A percentile compares a stretch with the other conserved stretches of the same genome.
phyloP scores from a whole-genome alignment of 2,888 invertebrate species.

The Branchellion lobata region DNA sequence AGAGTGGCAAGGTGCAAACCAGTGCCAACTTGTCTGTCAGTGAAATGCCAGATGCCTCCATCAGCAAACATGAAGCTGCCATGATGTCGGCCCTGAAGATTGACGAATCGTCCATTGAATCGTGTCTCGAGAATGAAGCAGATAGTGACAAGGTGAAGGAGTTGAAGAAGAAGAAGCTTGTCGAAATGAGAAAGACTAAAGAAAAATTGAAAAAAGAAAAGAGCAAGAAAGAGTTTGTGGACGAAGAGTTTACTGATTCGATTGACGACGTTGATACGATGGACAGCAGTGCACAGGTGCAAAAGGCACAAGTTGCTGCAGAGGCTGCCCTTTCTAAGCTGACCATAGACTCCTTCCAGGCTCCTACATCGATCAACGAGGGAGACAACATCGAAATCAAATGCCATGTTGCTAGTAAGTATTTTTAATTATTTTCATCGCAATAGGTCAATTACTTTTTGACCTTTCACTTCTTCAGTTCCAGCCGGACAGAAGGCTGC shows the following conservation, averaged over 20 bases:
- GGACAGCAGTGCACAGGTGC: not conserved
- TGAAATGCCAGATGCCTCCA: not conserved
- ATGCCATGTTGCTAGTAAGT: constrained; percentile 44
- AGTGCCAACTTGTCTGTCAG: not conserved
- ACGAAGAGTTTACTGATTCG: constrained; percentile 12
- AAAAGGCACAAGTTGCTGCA: constrained; percentile 5
- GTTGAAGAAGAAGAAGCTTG: not conserved
- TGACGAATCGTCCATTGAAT: not conserved
- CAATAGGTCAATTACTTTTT: not conserved
- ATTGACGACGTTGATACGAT: not conserved
- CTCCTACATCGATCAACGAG: constrained; percentile 39
- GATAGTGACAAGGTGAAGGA: not conserved
- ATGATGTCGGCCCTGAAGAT: not conserved
- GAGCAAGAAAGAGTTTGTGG: not conserved
- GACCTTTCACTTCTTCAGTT: not conserved
- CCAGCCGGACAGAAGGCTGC: not conserved
- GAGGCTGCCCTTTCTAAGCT: not conserved
- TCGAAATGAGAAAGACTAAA: not conserved
- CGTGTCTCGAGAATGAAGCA: not conserved
- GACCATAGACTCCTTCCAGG: not conserved
- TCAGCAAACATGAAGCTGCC: not conserved
- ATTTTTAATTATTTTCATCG: not conserved
- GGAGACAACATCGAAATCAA: constrained; percentile 46
- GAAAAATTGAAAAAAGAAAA: not conserved
- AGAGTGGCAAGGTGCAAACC: constrained; percentile 23